These are phyloP conservation scores for Pelodiscus sinensis DNA, from an alignment of 2,113 vertebrate genomes.

Conservation along the genomic window DNA sequence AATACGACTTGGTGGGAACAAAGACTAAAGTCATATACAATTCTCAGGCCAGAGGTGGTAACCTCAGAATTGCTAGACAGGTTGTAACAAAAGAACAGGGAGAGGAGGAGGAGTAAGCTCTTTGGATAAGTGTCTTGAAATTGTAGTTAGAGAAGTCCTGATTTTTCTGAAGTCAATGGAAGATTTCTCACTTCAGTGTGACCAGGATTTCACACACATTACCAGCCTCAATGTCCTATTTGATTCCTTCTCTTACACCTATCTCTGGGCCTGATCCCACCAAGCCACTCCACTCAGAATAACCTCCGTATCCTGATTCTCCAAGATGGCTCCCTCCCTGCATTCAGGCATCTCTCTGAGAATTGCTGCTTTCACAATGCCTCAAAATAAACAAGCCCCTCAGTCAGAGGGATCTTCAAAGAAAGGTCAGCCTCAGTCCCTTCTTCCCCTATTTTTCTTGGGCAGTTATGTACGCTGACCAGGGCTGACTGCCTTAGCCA, in stretches of 20 bases:
- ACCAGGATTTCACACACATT: background rate
- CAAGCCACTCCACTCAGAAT: background rate
- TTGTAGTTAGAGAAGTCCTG: background rate
- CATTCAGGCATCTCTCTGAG: background rate
- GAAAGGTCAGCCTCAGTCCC: background rate
- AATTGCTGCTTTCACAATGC: background rate
- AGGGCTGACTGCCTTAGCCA: background rate
- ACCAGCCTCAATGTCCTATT: background rate
- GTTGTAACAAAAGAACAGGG: background rate
- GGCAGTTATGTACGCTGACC: background rate
- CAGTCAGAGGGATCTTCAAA: fast-evolving
- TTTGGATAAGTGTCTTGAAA: background rate
- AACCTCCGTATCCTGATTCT: background rate
- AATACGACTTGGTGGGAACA: background rate
- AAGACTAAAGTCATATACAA: constrained; percentile 1
- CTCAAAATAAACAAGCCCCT: background rate
- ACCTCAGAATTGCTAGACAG: background rate
- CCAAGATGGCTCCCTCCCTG: background rate
- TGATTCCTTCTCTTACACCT: background rate
- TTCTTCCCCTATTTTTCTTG: background rate
- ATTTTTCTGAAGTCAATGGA: background rate
- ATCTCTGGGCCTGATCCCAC: background rate
- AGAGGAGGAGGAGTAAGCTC: background rate
- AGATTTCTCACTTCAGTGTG: background rate
- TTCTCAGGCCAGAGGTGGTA: background rate